Conservation (phyloP, 2,888 invertebrate genomes). For the Bhutanitis thaidina region DNA sequence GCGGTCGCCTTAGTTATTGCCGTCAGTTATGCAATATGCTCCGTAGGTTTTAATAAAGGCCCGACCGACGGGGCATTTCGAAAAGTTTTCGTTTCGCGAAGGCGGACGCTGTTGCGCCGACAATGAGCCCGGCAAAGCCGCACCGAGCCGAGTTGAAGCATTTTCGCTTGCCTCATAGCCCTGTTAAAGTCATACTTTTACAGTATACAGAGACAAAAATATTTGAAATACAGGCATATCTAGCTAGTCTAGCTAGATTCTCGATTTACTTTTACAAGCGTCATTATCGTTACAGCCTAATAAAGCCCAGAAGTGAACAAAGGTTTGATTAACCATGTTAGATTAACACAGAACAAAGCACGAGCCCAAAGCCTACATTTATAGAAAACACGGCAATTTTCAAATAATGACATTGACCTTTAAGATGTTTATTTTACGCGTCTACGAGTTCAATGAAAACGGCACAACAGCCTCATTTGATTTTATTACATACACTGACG, state of each 20-base stretch:
- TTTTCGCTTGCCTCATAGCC: constrained; percentile 50
- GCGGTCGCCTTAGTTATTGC: constrained; percentile 74
- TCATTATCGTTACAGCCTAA: no score
- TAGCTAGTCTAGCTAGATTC: no score
- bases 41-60: constrained; percentile 76
- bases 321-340: no score
- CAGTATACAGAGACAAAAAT: not conserved
- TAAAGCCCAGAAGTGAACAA: no score
- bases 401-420: no score
- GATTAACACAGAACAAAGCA: no score
- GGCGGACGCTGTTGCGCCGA: constrained; percentile 61
- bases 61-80: constrained; percentile 59
- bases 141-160: constrained; percentile 45
- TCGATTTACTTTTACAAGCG: no score
- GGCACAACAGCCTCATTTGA: no score
- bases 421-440: no score
- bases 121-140: constrained; percentile 59
- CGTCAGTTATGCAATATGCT: constrained; percentile 72
- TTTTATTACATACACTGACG: not conserved
- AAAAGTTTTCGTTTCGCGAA: constrained; percentile 75
- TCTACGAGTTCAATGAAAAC: no score
- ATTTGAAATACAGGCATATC: not conserved
- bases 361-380: no score
- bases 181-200: constrained; percentile 37
- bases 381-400: no score